phyloP scores from a whole-genome alignment of 2,797 vertebrate genomes.

The Champsocephalus gunnari region DNA sequence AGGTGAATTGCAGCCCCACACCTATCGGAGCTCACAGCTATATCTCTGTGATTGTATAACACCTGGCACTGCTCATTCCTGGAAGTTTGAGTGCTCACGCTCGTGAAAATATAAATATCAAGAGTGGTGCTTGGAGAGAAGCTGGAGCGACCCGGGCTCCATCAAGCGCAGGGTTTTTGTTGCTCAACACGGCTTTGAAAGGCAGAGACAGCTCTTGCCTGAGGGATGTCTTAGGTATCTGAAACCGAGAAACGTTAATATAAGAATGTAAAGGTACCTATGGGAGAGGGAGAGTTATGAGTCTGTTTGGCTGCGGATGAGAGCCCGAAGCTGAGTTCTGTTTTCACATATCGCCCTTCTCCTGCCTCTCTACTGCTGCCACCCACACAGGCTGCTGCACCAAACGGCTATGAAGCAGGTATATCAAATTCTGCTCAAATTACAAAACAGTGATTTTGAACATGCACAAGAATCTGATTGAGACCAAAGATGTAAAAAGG shows the following conservation, averaged over 20 bases:
- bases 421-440: slow-evolving; percentile 31
- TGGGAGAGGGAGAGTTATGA: slow-evolving; percentile 70
- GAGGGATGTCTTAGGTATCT: slow-evolving; percentile 68
- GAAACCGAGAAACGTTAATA: slow-evolving; percentile 56
- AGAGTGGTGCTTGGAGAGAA: slow-evolving; percentile 73
- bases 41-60: slow-evolving; percentile 73
- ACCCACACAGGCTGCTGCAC: slow-evolving; percentile 74
- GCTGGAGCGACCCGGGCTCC: slow-evolving; percentile 62
- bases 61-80: slow-evolving; percentile 67
- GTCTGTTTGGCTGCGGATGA: slow-evolving; percentile 72
- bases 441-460: slow-evolving; percentile 38
- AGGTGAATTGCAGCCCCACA: slow-evolving; percentile 53
- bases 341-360: slow-evolving; percentile 71
- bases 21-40: slow-evolving; percentile 55
- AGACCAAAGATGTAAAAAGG: slow-evolving; percentile 16
- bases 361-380: slow-evolving; percentile 64
- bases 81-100: slow-evolving; percentile 70
- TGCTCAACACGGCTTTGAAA: slow-evolving; percentile 63
- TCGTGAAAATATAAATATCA: slow-evolving; percentile 79
- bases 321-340: slow-evolving; percentile 71
- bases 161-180: slow-evolving; percentile 50
- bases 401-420: slow-evolving; percentile 63
- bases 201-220: slow-evolving; percentile 67
- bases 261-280: slow-evolving; percentile 76
- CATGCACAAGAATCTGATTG: slow-evolving; percentile 15